Evolutionary conservation across 2,797 vertebrate genomes (phyloP), one percentile per base, ranked within the genome.

Genomic region (Spondyliosoma cantharus): DNA sequence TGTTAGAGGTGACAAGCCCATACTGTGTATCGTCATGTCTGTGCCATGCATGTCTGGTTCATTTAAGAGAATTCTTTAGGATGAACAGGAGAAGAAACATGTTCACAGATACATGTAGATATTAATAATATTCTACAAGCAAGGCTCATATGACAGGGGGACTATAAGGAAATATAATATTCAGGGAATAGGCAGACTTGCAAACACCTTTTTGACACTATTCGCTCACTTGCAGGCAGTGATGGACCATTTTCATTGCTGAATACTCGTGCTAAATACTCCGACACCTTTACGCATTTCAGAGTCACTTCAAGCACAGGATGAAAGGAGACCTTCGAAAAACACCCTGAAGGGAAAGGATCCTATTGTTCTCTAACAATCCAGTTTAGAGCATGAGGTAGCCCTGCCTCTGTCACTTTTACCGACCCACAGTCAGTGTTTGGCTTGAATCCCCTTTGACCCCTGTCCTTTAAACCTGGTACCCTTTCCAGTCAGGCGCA

Each of bases 301-400:
- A 78, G 76, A 50, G 63, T 78, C 74, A 67, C 67, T 83, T 87
- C 48, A 91, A 89, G 80, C 59, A 60, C 37, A 84, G 70, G 63
- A 86, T 79, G 52, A 88, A 86, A 83, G 67, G 54, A 15, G 54
- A 70, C 59, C 48, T 80, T 76, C 78, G 22, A 87, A 78, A 78
- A 83, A 80, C 59, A 43, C 79, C 85, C 77, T 22, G 5, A 32
- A 68, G 67, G 74, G 53, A 81, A 83, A 77, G 6, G 46, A 50
- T 57, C 70, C 71, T 74, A 90, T 91, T 94, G 90, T 92, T 79
- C 71, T 43, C 53, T 71, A 49, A 92, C 85, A 91, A 88, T 84
- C 84, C 82, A 82, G 65, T 84, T 86, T 62, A 81, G 74, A 83
- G 76, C 62, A 85, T 72, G 54, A 67, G 45, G 43, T 79, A 61